Base-by-base conservation (phyloP, 2,888 invertebrate genomes). In the Piscicola geometra region DNA sequence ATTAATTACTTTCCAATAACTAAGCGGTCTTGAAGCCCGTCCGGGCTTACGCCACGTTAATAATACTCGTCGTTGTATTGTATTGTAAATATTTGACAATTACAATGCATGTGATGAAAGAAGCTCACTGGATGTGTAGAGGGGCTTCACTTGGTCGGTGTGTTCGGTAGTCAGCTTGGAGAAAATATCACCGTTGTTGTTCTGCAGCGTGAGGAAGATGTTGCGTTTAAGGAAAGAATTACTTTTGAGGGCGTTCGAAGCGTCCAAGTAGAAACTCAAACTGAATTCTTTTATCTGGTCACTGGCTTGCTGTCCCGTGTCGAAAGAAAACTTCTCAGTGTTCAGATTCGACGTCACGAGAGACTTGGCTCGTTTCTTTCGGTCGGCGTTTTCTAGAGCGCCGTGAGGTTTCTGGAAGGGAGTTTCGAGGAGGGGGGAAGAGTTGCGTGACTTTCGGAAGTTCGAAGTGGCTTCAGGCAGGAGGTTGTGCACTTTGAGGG, bases 321-420 rank as follows among this genome's bases (percentile, higher is more conserved):
- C n/a, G n/a, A n/a, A n/a, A n/a, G n/a, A 21, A 36, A 25, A 35
- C 12, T 56, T 52, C 15, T 73, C 73, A 1, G 21, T 36, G 35
- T 33, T 25, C 18, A 64, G 35, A 18, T 32, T 50, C 15, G 73
- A 73, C n/a, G 64, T 35, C 32, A 60, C 73, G 28, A 73, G 35
- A 35, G 73, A 73, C 35, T 73, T 73, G 33, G 73, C 73, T 33
- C 73, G 1, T 52, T 73, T 73, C 30, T 73, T 73, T 5, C 60
- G 60, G 3, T 56, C 60, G 9, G 21, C 60, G 41, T 15, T 41
- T 5, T 41, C 41, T 9, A 41, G 15, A 41, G 15, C 5, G 15
- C 9, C 15, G 41, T 5, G 5, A 9, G 5, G 9, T 41, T 41
- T 41, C 9, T 5, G 5, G 41, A 15, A 15, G 15, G 41, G 41